Percentiles rank a stretch among this genome's conserved stretches.
Conservation (phyloP, 2,797 vertebrate genomes). For the Macrochelys suwanniensis region DNA sequence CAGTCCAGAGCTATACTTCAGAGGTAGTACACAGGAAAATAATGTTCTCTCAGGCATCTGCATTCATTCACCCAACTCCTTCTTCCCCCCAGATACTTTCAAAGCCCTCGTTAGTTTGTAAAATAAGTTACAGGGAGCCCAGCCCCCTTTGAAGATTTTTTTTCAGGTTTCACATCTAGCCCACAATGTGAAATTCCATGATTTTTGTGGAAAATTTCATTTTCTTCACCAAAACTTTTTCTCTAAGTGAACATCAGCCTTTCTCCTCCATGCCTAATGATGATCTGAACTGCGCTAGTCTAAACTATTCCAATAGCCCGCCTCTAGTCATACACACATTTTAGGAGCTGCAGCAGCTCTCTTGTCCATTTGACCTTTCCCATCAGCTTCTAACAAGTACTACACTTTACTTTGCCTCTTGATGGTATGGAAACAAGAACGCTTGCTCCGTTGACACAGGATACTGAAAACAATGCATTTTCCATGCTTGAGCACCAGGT, state of each 20-base stretch:
- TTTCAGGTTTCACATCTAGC: background rate
- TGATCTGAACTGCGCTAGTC: fast-evolving
- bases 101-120: fast-evolving
- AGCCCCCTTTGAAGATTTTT: background rate
- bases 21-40: background rate
- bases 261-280: background rate
- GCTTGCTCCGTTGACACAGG: conserved; percentile 26
- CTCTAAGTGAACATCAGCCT: background rate
- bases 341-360: background rate
- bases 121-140: background rate
- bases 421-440: background rate
- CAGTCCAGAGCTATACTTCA: background rate
- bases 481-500: background rate
- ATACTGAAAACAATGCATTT: conserved; percentile 18
- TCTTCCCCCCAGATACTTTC: background rate
- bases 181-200: fast-evolving
- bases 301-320: background rate
- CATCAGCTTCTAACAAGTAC: background rate
- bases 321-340: background rate
- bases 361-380: conserved; percentile 23
- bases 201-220: background rate
- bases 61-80: background rate
- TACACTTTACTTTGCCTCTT: background rate
- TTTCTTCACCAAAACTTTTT: background rate
- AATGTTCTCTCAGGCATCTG: background rate